A percentile compares a stretch with the other conserved stretches of the same genome.
phyloP scores from a whole-genome alignment of 2,113 vertebrate genomes.

The Toxotes chatareus region DNA sequence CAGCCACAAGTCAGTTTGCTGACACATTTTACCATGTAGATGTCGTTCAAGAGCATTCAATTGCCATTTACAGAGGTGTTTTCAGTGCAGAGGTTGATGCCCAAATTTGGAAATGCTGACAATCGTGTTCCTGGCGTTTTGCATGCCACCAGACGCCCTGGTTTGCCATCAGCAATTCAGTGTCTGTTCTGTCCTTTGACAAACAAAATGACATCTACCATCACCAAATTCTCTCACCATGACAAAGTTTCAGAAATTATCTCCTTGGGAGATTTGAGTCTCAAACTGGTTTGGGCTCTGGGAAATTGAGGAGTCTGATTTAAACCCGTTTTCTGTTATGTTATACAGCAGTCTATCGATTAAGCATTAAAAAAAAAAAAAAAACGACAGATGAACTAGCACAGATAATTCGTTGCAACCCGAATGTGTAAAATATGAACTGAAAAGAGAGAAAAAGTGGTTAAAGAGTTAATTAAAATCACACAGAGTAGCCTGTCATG shows the following conservation, averaged over 20 bases:
- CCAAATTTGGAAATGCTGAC: slow-evolving; percentile 1
- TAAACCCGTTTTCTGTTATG: too few relatives aligned
- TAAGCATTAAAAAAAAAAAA: too few relatives aligned
- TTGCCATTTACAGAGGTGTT: not conserved
- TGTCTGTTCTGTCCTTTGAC: not conserved
- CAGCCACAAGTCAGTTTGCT: not conserved
- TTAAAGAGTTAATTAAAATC: not conserved
- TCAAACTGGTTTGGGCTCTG: too few relatives aligned
- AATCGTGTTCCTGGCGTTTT: not conserved
- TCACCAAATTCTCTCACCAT: not conserved
- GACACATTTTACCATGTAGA: not conserved
- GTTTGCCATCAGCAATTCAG: not conserved
- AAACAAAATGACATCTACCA: slow-evolving; percentile 1
- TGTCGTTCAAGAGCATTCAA: not conserved
- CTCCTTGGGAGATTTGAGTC: too few relatives aligned
- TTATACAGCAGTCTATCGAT: too few relatives aligned
- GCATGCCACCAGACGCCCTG: not conserved
- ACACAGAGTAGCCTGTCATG: not conserved
- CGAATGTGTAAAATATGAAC: not conserved
- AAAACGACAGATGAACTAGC: not conserved
- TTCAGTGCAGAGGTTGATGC: not conserved
- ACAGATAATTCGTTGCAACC: not conserved
- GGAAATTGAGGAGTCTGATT: too few relatives aligned
- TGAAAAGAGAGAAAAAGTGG: not conserved
- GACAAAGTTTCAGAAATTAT: slow-evolving; percentile 1